Evolutionary conservation across 1,140 invertebrate genomes (phyloP).

Genomic region (Eurytemora carolleeae): DNA sequence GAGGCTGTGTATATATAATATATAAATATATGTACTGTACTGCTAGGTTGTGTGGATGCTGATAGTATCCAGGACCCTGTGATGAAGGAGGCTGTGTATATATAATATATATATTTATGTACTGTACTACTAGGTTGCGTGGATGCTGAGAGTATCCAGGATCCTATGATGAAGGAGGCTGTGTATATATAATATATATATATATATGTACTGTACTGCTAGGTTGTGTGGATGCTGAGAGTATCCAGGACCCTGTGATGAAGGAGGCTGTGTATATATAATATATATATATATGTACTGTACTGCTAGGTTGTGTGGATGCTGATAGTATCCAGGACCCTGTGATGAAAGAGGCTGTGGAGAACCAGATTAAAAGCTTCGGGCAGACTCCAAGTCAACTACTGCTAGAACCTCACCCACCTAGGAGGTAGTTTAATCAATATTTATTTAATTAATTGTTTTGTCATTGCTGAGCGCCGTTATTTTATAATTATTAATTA

Average conservation of each 20-base stretch:
- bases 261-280: slow-evolving; percentile 79
- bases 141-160: slow-evolving; percentile 69
- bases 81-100: slow-evolving; percentile 79
- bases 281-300: too few species aligned
- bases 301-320: slow-evolving; percentile 75
- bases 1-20: too few species aligned
- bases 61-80: slow-evolving; percentile 71
- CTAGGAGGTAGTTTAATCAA: slow-evolving; percentile 69
- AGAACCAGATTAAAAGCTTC: slow-evolving; percentile 94
- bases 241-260: slow-evolving; percentile 72
- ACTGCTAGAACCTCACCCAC: slow-evolving; percentile 90
- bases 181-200: too few species aligned
- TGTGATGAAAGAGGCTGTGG: slow-evolving; percentile 80
- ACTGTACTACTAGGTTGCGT: slow-evolving; percentile 77
- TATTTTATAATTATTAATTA: too few species aligned
- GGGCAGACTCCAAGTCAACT: slow-evolving; percentile 95
- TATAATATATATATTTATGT: too few species aligned
- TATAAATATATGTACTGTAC: too few species aligned
- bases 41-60: slow-evolving; percentile 73
- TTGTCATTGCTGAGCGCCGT: too few species aligned
- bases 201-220: too few species aligned
- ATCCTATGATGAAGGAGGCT: slow-evolving; percentile 77
- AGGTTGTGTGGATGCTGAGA: slow-evolving; percentile 78
- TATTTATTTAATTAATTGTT: too few species aligned
- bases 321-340: slow-evolving; percentile 71